A percentile compares a stretch with the other conserved stretches of the same genome.
These are phyloP conservation scores for Sycophila sp. DNA, from an alignment of 1,140 invertebrate species.

Conservation along the genomic window DNA sequence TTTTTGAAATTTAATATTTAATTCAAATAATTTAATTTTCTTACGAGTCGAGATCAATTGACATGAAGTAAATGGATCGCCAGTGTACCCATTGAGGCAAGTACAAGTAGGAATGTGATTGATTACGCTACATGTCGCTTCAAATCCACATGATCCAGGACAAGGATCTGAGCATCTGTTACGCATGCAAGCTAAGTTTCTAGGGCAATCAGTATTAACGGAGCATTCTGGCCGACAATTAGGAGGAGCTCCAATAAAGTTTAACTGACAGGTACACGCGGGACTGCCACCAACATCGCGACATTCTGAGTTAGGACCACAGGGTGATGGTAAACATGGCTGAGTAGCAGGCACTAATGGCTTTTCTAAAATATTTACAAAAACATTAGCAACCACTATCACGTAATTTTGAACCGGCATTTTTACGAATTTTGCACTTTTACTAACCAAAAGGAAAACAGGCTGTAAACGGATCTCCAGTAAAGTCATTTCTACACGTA, in stretches of 20 bases:
- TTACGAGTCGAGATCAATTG: slow-evolving; percentile 42
- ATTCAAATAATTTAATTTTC: slow-evolving; percentile 11
- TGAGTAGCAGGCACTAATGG: slow-evolving; percentile 44
- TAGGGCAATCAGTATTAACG: slow-evolving; percentile 76
- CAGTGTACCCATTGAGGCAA: slow-evolving; percentile 76
- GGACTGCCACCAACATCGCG: slow-evolving; percentile 73
- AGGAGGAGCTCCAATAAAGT: slow-evolving; percentile 81
- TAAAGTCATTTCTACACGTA: slow-evolving; percentile 73
- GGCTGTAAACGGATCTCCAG: slow-evolving; percentile 77
- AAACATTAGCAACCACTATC: neutral
- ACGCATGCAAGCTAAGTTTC: slow-evolving; percentile 75
- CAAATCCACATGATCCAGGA: slow-evolving; percentile 77
- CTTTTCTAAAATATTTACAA: neutral
- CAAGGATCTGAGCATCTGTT: slow-evolving; percentile 81
- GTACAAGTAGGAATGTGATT: slow-evolving; percentile 78
- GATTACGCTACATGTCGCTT: slow-evolving; percentile 78
- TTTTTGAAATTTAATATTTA: slow-evolving; percentile 36
- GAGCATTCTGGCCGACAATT: slow-evolving; percentile 79
- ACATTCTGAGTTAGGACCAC: slow-evolving; percentile 79
- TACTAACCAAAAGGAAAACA: neutral
- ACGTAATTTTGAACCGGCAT: neutral
- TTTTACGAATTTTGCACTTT: neutral
- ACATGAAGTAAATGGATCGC: slow-evolving; percentile 75
- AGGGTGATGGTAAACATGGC: slow-evolving; percentile 69
- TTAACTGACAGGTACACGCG: slow-evolving; percentile 75